A percentile compares a stretch with the other conserved stretches of the same genome.
phyloP scores from a whole-genome alignment of 2,797 vertebrate species.

The Garrulus glandarius region DNA sequence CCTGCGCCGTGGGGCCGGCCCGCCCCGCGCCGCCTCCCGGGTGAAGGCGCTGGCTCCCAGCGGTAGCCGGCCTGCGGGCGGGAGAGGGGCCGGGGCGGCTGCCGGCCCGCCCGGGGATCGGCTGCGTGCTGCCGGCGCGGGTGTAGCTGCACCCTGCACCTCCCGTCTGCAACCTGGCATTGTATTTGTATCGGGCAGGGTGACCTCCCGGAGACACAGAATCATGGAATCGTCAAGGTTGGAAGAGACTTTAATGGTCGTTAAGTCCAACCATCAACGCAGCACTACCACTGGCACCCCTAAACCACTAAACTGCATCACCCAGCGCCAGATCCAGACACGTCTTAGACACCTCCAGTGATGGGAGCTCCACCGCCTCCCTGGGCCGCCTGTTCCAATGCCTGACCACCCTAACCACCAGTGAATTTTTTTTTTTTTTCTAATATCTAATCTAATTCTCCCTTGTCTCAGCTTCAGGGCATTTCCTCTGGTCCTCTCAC shows the following conservation, averaged over 20 bases:
- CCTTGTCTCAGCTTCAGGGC: background rate
- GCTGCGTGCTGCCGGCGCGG: rapidly evolving
- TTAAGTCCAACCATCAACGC: background rate
- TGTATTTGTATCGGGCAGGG: rapidly evolving
- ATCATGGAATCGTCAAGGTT: background rate
- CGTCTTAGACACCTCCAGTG: background rate
- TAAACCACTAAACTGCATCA: background rate
- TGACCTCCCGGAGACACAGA: background rate
- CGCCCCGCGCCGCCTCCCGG: background rate
- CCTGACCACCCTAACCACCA: background rate
- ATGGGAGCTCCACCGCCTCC: background rate
- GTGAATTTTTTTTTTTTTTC: background rate
- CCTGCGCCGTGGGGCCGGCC: background rate
- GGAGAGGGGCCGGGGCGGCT: rapidly evolving
- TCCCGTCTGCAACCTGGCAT: background rate
- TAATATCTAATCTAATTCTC: background rate
- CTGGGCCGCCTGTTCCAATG: background rate
- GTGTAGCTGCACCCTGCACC: rapidly evolving
- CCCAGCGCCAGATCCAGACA: background rate
- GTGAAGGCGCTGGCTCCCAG: rapidly evolving
- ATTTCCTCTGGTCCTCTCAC: too few relatives aligned
- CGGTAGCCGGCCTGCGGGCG: background rate
- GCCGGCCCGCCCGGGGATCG: rapidly evolving
- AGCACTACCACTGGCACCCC: background rate
- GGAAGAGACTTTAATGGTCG: background rate